phyloP scores from a whole-genome alignment of 2,113 vertebrate genomes.

The Thomomys bottae region DNA sequence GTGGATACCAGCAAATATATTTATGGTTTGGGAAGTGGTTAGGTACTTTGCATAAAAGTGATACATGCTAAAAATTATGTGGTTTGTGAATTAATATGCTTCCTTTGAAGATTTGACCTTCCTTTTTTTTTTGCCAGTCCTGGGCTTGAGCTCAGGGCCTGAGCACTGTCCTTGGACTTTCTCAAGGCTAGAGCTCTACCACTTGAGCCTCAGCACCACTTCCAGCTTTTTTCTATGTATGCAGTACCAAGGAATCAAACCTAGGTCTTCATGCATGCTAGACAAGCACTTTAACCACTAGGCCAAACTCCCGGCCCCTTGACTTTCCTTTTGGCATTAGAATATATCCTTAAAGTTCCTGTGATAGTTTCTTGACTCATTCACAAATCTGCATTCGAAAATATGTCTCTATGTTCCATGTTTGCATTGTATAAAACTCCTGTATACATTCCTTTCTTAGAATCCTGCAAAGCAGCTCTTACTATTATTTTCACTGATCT shows the following conservation, averaged over 20 bases:
- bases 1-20: constrained; percentile 37
- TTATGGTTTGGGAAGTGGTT: constrained; percentile 54
- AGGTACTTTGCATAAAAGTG: constrained; percentile 47
- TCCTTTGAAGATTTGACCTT: constrained; percentile 52
- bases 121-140: no score
- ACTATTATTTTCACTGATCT: neutral
- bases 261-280: no score
- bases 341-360: neutral
- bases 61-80: constrained; percentile 5
- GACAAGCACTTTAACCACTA: no score
- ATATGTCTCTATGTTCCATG: neutral
- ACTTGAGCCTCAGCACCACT: no score
- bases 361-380: constrained; percentile 8
- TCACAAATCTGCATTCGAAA: constrained; percentile 30
- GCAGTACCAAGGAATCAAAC: no score
- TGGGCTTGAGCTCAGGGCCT: no score
- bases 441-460: constrained; percentile 4
- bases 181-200: no score
- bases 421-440: neutral
- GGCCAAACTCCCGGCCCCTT: no score
- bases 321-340: neutral
- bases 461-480: neutral
- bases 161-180: no score
- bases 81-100: neutral
- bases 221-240: no score